These are phyloP conservation scores for Drosophila malerkotliana DNA, from an alignment of 1,140 invertebrate genomes.

Conservation along the genomic window DNA sequence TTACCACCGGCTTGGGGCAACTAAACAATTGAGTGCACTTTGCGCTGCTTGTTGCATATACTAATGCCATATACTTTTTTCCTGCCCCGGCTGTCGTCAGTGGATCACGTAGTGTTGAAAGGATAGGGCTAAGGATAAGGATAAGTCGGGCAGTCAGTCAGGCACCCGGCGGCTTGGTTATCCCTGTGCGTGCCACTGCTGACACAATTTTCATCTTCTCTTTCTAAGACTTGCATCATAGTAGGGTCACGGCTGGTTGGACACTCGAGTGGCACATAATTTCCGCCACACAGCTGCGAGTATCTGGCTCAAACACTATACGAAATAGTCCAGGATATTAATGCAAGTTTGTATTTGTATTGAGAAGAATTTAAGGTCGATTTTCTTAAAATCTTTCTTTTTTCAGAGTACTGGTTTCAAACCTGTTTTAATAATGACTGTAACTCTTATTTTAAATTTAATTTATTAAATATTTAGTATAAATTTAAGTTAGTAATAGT, in stretches of 20 bases:
- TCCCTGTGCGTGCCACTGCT: slow-evolving; percentile 65
- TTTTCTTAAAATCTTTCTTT: neutral
- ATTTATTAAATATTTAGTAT: no score
- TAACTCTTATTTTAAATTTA: no score
- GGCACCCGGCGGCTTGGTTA: slow-evolving; percentile 8
- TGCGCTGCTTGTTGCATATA: slow-evolving; percentile 65
- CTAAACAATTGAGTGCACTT: slow-evolving; percentile 71
- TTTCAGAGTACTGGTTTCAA: neutral
- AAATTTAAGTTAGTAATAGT: no score
- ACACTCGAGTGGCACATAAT: slow-evolving; percentile 72
- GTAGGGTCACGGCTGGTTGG: slow-evolving; percentile 69
- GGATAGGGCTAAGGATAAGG: slow-evolving; percentile 19
- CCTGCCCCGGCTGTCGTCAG: slow-evolving; percentile 42
- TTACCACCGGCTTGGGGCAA: slow-evolving; percentile 18
- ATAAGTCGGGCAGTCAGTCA: slow-evolving; percentile 55
- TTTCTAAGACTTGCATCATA: slow-evolving; percentile 59
- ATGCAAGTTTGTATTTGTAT: neutral
- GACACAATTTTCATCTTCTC: slow-evolving; percentile 66
- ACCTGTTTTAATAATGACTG: no score
- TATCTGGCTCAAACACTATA: slow-evolving; percentile 11
- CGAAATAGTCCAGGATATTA: neutral
- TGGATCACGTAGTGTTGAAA: slow-evolving; percentile 38
- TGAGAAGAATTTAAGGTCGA: neutral
- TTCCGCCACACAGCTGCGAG: slow-evolving; percentile 41
- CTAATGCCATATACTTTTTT: slow-evolving; percentile 12